Percentiles rank a stretch among this genome's conserved stretches.
Conservation (phyloP, 1,140 invertebrate genomes). For the Pygmarrhopalites habei region DNA sequence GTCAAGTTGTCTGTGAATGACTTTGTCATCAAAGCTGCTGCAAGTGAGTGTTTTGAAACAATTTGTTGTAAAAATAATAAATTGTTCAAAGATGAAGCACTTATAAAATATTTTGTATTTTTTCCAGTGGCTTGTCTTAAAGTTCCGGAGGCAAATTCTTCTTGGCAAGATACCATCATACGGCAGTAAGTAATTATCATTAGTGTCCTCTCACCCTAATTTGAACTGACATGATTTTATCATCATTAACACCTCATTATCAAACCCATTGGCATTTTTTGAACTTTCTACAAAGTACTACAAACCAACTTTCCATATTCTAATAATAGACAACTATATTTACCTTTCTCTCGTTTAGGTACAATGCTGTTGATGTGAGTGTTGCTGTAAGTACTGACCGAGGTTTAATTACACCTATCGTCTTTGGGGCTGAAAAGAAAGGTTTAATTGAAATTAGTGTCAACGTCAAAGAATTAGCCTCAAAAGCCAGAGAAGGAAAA, state of each 20-base stretch:
- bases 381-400: constrained; percentile 93
- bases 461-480: constrained; percentile 75
- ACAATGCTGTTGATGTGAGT: constrained; percentile 86
- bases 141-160: constrained; percentile 90
- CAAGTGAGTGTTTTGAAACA: no score
- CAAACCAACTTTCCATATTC: no score
- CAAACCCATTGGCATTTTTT: no score
- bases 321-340: no score
- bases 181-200: constrained; percentile 70
- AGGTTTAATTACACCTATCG: constrained; percentile 95
- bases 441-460: constrained; percentile 81
- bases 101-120: no score
- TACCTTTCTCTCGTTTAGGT: constrained; percentile 54
- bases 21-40: constrained; percentile 93
- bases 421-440: constrained; percentile 87
- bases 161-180: constrained; percentile 92
- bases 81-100: no score
- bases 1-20: constrained; percentile 92
- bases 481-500: constrained; percentile 86
- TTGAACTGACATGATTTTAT: no score
- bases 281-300: no score
- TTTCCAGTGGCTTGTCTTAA: constrained; percentile 82
- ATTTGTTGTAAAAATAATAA: no score
- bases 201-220: no score
- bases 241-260: no score